These are phyloP conservation scores for Stigmatopora argus DNA, from an alignment of 2,113 vertebrate genomes.

Conservation along the genomic window DNA sequence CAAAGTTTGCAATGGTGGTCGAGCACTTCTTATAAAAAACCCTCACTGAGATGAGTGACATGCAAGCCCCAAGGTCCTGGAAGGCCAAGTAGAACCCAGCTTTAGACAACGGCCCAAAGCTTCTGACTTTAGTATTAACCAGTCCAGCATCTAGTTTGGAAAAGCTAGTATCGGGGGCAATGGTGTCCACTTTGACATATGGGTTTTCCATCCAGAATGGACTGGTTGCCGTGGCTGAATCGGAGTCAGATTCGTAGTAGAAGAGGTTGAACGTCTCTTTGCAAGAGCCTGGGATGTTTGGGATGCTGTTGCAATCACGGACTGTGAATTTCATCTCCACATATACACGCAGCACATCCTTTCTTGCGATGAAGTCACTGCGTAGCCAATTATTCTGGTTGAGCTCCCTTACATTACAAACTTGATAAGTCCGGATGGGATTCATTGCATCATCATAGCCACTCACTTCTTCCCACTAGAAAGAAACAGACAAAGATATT, in stretches of 20 bases:
- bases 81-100: constrained; percentile 97
- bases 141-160: constrained; percentile 86
- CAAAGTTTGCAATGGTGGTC: constrained; percentile 90
- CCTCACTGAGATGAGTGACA: constrained; percentile 95
- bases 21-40: constrained; percentile 98
- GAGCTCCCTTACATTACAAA: constrained; percentile 84
- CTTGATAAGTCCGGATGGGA: constrained; percentile 95
- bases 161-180: constrained; percentile 94
- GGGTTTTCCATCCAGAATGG: constrained; percentile 99
- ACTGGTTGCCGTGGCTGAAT: constrained; percentile 87
- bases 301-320: constrained; percentile 94
- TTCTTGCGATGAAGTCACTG: constrained; percentile 86
- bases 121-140: constrained; percentile 92
- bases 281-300: constrained; percentile 94
- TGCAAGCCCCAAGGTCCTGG: constrained; percentile 95
- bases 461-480: constrained; percentile 96
- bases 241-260: constrained; percentile 91
- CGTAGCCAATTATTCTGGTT: constrained; percentile 98
- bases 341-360: constrained; percentile 87
- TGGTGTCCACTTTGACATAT: constrained; percentile 98
- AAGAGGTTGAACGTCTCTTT: constrained; percentile 99
- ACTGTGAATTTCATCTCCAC: constrained; percentile 97
- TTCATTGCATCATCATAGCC: constrained; percentile 94
- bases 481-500: constrained; percentile 21
- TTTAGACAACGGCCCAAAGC: constrained; percentile 95